Evolutionary conservation across 2,888 invertebrate genomes (phyloP), one percentile per base, ranked within the genome.

Genomic region (Cheilosia scutellata): DNA sequence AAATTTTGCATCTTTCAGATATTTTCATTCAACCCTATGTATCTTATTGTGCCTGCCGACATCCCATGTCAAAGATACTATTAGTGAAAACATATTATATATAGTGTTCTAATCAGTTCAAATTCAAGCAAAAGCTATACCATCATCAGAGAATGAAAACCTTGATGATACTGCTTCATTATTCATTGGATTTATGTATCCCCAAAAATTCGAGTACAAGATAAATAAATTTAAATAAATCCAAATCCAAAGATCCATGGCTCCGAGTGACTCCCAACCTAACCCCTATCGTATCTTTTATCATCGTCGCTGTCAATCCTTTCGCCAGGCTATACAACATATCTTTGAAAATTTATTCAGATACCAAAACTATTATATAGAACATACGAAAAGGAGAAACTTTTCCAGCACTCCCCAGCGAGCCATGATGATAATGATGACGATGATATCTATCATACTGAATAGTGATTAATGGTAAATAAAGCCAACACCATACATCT

Each of bases 381-480:
- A 47, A 20, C 47, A 25, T 3, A 71, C 62, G 53, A 53, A 4
- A 62, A 42, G 33, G 27, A 63, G 7, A 9, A 51, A 27, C 11
- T 7, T 51, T 13, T 27, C n/a, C 42, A 33, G 9, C 25, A 63
- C 16, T 44, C 63, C 42, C 9, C 27, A 16, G 27, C 27, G 33
- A 42, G 29, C 55, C 37, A 55, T 44, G 5, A 53, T 16, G 62
- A 62, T 72, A 72, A 62, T 74, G 66, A 63, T 42, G 62, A 49
- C 49, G 33, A 68, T 68, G 49, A 63, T 76, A 70, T 75, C 68
- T 42, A 58, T 70, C 60, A 63, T 55, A 57, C 31, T 55, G 60
- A 74, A 70, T 31, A 49, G 47, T 82, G 71, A 82, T 82, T 82
- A 82, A 82, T 82, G 65, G 65, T 44, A 71, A 77, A 82, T 82